These are phyloP conservation scores for Pseudanteris insignis DNA, from an alignment of 2,888 invertebrate genomes.

Conservation along the genomic window DNA sequence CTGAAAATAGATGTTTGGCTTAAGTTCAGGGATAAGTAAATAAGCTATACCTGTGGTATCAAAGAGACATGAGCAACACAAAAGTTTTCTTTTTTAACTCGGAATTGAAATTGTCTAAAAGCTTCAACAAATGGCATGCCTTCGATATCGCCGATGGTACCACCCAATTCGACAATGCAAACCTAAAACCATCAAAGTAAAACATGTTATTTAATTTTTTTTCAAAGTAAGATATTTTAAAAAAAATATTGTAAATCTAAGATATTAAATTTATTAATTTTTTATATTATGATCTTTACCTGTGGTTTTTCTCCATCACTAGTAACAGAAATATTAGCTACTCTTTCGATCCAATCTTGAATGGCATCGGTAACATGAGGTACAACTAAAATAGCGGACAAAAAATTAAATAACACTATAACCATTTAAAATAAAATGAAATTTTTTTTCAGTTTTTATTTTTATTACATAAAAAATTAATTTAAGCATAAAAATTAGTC, in stretches of 20 bases:
- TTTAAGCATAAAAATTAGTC: no score
- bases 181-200: constrained; percentile 73
- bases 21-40: constrained; percentile 50
- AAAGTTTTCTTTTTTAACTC: constrained; percentile 92
- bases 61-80: constrained; percentile 97
- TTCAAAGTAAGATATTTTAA: no score
- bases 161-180: constrained; percentile 93
- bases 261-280: no score
- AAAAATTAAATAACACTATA: not conserved
- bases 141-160: constrained; percentile 99
- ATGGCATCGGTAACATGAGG: constrained; percentile 99
- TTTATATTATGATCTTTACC: constrained; percentile 66
- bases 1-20: constrained; percentile 49
- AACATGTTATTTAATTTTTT: no score
- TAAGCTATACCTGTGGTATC: constrained; percentile 80
- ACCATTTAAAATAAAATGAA: no score
- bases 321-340: constrained; percentile 86
- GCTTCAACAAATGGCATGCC: constrained; percentile 99
- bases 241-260: no score
- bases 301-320: constrained; percentile 74
- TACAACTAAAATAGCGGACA: constrained; percentile 74
- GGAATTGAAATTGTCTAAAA: constrained; percentile 95
- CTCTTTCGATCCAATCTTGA: constrained; percentile 97
- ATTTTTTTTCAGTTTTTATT: no score
- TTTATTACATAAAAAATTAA: no score